Percentiles rank a stretch among this genome's conserved stretches.
Evolutionary conservation across 2,113 vertebrate genomes (phyloP).

Genomic region (Panthera uncia): DNA sequence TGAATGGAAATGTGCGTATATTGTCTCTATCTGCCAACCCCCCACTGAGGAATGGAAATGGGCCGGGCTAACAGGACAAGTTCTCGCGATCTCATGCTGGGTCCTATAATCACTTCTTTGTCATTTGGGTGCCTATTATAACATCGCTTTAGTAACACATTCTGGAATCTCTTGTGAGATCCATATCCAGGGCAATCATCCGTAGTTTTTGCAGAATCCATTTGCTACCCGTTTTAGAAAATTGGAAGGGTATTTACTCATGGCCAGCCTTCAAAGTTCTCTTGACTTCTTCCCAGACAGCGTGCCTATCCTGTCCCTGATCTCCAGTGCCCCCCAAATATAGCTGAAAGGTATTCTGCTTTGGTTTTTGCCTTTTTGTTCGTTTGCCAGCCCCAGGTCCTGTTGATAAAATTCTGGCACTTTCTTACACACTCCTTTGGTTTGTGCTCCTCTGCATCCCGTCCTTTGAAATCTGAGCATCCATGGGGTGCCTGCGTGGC

Average conservation of each 20-base stretch:
- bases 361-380: constrained; percentile 22
- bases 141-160: background rate
- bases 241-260: constrained; percentile 32
- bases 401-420: constrained; percentile 24
- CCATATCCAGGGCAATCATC: constrained; percentile 51
- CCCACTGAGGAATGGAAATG: constrained; percentile 49
- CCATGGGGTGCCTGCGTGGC: too few relatives aligned
- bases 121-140: constrained; percentile 45
- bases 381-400: background rate
- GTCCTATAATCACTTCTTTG: constrained; percentile 55
- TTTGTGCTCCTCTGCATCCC: background rate
- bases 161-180: constrained; percentile 49
- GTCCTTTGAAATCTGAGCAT: background rate
- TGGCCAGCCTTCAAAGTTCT: constrained; percentile 22
- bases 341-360: background rate
- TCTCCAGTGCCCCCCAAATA: background rate
- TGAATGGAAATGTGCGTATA: background rate
- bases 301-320: background rate
- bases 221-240: constrained; percentile 66
- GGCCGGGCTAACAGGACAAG: background rate
- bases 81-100: constrained; percentile 17
- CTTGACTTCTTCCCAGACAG: background rate
- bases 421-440: background rate
- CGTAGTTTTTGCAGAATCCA: constrained; percentile 42
- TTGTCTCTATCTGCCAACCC: constrained; percentile 21